Evolutionary conservation across 2,797 vertebrate genomes (phyloP), one percentile per base, ranked within the genome.

Genomic region (Gobionotothen gibberifrons): DNA sequence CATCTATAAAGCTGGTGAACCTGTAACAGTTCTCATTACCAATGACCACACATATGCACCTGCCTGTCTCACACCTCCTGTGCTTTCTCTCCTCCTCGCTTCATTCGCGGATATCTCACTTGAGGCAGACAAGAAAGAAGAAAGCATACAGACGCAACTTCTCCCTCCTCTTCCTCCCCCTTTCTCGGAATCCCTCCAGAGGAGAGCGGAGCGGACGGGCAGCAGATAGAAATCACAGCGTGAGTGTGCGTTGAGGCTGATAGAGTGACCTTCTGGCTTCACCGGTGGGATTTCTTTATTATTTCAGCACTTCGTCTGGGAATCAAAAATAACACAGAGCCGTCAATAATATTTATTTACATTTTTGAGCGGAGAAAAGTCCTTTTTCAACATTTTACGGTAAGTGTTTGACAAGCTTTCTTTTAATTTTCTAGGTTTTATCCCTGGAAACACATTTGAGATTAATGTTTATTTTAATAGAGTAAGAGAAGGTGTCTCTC

Each of bases 331-430:
- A 22, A 40, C 29, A 59, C 3, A 29, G 17, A 59, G 19, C 14
- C 4, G 14, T 7, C 54, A 52, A 2, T 62, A 57, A 3, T 1
- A 10, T 17, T 19, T 3, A 9, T 47, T 42, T 32, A 29, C 29
- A 12, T 62, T 21, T 6, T 49, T 39, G 3, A 54, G 51, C 49
- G 5, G 26, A 36, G 32, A 42, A 53, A 73, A 77, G 8, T 53
- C 42, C 42, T 13, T 42, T 42, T 51, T 12, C 44, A 46, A 0
- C 52, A 11, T 63, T 51, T 48, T 14, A 47, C 39, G 73, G 85
- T 90, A 71, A 84, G 87, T 82, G 32, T 8, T 3, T 49, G 67
- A 39, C 36, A 2, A 40, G 0, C 61, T 32, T 15, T 52, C 5
- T 55, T 53, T 62, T 42, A n/a, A n/a, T 57, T 26, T 3, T 13